Evolutionary conservation across 2,888 invertebrate genomes (phyloP), one percentile per base, ranked within the genome.

Genomic region (Catocala fraxini): DNA sequence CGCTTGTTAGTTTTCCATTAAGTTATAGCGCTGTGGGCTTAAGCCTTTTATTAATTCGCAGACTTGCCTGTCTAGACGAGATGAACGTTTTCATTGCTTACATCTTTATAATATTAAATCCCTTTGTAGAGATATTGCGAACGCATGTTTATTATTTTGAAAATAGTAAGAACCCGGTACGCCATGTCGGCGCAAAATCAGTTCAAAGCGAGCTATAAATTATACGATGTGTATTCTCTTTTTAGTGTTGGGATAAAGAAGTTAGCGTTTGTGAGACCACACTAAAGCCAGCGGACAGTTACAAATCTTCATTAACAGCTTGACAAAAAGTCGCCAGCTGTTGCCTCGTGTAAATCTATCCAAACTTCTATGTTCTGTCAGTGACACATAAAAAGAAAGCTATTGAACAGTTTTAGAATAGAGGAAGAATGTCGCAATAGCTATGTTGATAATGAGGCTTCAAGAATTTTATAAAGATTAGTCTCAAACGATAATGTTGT

Each of bases 221-320:
- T 89, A 86, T 77, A 65, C 62, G 72, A 75, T 70, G 75, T 75
- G 77, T 73, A 68, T 85, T 83, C 84, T 85, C 81, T 82, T 85
- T 88, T 87, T 85, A 84, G 73, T 79, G 72, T 70, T 65, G 76
- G 71, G 70, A 77, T 86, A 84, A 86, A 86, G 84, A 88, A 85
- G 83, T 87, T 82, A 85, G 84, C 81, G 83, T 82, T 77, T 79
- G 73, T 74, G 77, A 78, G 86, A 85, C 88, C 89, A 87, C 88
- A 85, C 85, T 85, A 87, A 86, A 83, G 77, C 74, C 75, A 81
- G 78, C 83, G 73, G 88, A 84, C 87, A 83, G 87, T 82, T 85
- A 91, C 90, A 90, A 90, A 91, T 90, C 89, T 90, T 91, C 89
- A 89, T 91, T 90, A 89, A 88, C 86, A 87, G 81, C 82, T 85